Evolutionary conservation across 2,888 invertebrate genomes (phyloP), one percentile per base, ranked within the genome.

Genomic region (Trissolcus brochymenae): DNA sequence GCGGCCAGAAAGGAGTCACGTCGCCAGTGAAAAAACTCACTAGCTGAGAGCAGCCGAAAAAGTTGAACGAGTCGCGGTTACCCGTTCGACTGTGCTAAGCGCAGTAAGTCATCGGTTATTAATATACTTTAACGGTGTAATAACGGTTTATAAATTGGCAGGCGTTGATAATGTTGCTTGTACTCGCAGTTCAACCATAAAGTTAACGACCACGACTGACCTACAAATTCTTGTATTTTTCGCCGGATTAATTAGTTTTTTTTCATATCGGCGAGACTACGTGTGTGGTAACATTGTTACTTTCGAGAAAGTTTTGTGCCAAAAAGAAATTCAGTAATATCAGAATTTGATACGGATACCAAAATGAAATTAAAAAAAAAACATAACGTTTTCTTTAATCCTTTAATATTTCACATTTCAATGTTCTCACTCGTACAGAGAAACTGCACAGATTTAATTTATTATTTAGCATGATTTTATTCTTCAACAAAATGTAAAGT

Each of bases 61-160:
- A 77, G 68, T 59, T 57, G 62, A 40, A 54, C 56, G 65, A 55
- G 54, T 59, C 50, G 73, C 61, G 49, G 54, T 49, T 55, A 19
- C 49, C 7, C 6, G 16, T 19, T 16, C 51, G 53, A 14, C 29
- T 17, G 55, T 46, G 41, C 55, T 25, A 59, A 60, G 49, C 60
- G 46, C 51, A 21, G 9, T 16, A 41, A 57, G 17, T 16, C 55
- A 55, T 49, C 51, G 51, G 65, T 62, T 76, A 76, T 76, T 76
- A 76, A 76, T 76, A 74, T 67, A 71, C 71, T 71, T 57, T 46
- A 71, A 62, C 76, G 71, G 53, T 56, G 55, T 43, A 77, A 46
- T 77, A 77, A 77, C 76, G 76, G 76, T 77, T 77, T 46, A 65
- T 68, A 65, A 77, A 77, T 77, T 77, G 77, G 72, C 77, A 68